Evolutionary conservation across 2,797 vertebrate genomes (phyloP).

Genomic region (Cuculus canorus): DNA sequence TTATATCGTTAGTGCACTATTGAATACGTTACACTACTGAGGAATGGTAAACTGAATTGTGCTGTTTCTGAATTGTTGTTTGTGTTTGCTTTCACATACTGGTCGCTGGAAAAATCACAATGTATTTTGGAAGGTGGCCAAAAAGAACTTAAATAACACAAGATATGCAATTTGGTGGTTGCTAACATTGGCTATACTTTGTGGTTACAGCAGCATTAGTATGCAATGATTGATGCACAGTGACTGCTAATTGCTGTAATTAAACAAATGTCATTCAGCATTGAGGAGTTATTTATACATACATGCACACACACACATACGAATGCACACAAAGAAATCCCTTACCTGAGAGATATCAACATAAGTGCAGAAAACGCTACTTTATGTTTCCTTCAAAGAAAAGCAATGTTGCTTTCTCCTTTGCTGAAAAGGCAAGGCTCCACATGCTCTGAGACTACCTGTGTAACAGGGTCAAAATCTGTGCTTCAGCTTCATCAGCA

Average conservation of each 20-base stretch:
- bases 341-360: neutral
- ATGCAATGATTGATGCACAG: neutral
- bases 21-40: neutral
- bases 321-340: neutral
- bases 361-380: neutral
- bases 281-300: neutral
- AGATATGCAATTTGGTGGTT: neutral
- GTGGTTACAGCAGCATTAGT: neutral
- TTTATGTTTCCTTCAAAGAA: neutral
- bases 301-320: neutral
- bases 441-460: neutral
- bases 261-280: neutral
- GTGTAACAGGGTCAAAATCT: neutral
- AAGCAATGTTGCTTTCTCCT: neutral
- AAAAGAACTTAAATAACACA: neutral
- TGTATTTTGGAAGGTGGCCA: neutral
- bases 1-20: neutral
- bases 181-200: neutral
- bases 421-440: neutral
- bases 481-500: neutral
- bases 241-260: conserved; percentile 21
- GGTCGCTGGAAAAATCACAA: neutral
- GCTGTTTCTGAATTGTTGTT: neutral
- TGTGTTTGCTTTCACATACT: neutral
- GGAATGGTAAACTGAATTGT: neutral